Evolutionary conservation across 2,797 vertebrate genomes (phyloP), one percentile per base, ranked within the genome.

Genomic region (Lindbergichthys nudifrons): DNA sequence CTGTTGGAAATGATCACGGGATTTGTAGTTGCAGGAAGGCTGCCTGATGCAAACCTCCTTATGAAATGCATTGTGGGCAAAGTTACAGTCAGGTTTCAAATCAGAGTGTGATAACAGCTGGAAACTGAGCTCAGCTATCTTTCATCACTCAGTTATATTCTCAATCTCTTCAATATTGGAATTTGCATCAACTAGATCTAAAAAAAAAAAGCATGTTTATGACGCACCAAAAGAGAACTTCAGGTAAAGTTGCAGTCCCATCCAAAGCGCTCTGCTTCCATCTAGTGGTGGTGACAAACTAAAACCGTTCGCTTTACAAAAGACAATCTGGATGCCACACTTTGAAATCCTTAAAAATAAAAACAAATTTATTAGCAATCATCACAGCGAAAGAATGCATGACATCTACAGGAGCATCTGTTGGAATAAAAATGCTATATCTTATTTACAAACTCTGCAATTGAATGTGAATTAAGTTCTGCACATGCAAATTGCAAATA

Each of bases 401-500:
- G 93, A 95, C 93, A 95, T 93, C 95, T 93, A 93, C 86, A 83
- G 91, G 91, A 87, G 93, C 94, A 94, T 94, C 95, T 93, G 93
- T 92, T 93, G 93, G 94, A 96, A 97, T 96, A 95, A 95, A 97
- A 96, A 94, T 91, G 92, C 87, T 88, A 73, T 26, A 95, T 87
- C 84, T 91, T 94, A 96, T 97, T 96, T 98, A 98, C 96, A 97
- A 94, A 95, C 92, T 95, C 88, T 87, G 88, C 94, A 94, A 95
- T 91, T 89, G 90, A 88, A 91, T 86, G 76, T 89, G 88, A 83
- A 85, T 83, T 36, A 88, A 56, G 21, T 92, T 93, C 87, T 96
- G 96, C 96, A 95, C 89, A 93, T 93, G 92, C 94, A 96, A 92
- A 96, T 92, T 94, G 91, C 88, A 91, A 91, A 88, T 77, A 89